Base-by-base conservation (phyloP, 2,888 invertebrate genomes). In the Phytoseiulus persimilis region DNA sequence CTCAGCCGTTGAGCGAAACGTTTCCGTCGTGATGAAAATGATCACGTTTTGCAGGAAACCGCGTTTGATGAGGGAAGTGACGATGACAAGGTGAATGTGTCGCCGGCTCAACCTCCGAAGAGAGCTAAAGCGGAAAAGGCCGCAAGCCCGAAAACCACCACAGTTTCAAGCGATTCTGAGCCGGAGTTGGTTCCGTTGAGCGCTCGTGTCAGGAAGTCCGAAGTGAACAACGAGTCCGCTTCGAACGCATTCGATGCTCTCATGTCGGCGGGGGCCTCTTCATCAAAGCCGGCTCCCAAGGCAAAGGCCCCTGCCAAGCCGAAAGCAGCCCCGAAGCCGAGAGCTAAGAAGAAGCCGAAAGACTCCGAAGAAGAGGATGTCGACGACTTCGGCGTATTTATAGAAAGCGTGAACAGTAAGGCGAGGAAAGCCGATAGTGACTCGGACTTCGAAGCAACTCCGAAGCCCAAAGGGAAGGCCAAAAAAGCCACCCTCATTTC, bases 221-320 rank as follows among this genome's bases (percentile, higher is more conserved):
- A 65, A 14, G 87, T 87, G 39, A 31, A 33, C n/a, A 28, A n/a
- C 33, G 87, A 87, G 87, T 87, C 87, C 39, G 87, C 87, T 9
- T 33, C 32, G 87, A 87, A 87, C 33, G 87, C 87, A 28, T 87
- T 87, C 87, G 87, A 87, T 45, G 87, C 87, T 45, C 87, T 87
- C 6, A 87, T 87, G 87, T n/a, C 39, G 6, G 87, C 32, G 3
- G 87, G 87, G 9, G 23, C 87, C 3, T 32, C 84, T 14, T n/a
- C 84, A 1, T 28, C 28, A 32, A 87, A 87, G 87, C 39, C 87
- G n/a, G 87, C 33, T 14, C 18, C 32, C 18, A n/a, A 33, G 18
- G 87, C 87, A 0, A 87, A 87, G 33, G 45, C 32, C 11, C 87
- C 87, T 11, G 32, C 87, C 1, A 45, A 33, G 28, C 32, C 84